Evolutionary conservation across 2,113 vertebrate genomes (phyloP), one percentile per base, ranked within the genome.

Genomic region (Miniopterus natalensis): DNA sequence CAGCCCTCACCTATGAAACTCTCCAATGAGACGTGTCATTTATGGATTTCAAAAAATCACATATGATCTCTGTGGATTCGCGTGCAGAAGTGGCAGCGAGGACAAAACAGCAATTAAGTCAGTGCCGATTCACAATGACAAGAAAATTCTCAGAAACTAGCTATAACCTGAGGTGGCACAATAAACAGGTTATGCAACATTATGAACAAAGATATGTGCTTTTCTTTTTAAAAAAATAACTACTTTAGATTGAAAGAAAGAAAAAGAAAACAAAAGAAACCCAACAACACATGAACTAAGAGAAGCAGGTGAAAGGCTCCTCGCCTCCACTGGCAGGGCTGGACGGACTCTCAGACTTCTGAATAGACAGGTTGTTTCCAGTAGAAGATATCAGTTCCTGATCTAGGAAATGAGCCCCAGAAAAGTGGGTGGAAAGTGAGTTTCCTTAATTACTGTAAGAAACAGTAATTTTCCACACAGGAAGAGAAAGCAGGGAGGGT

Each of bases 401-500:
- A 96, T 89, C 95, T 92, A 77, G 85, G 90, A 97, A 96, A 88
- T 0, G 14, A 95, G 91, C 77, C 94, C 78, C 21, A 90, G 90
- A 96, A 93, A 96, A 92, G 73, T 80, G 31, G 94, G 97, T 84
- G 75, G 95, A 89, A 96, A 93, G 88, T 73, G 59, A 90, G 94
- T 92, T 94, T 97, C 96, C 85, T 89, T 71, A 75, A 96, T 70
- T 63, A 77, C 90, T 5, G 25, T 6, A 88, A 66, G 88, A 90
- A 74, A 71, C 68, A 74, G 97, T 95, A 96, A 95, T 90, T 97
- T 96, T 97, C 97, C 97, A 96, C 92, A 80, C 74, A 73, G 93
- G 61, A 95, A 68, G 79, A 45, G 40, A 79, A n/a, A 55, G 84
- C 45, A 7, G 57, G 36, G 36, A 18, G 63, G 86, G 74, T 57